Evolutionary conservation across 2,113 vertebrate genomes (phyloP).

Genomic region (Papio anubis): DNA sequence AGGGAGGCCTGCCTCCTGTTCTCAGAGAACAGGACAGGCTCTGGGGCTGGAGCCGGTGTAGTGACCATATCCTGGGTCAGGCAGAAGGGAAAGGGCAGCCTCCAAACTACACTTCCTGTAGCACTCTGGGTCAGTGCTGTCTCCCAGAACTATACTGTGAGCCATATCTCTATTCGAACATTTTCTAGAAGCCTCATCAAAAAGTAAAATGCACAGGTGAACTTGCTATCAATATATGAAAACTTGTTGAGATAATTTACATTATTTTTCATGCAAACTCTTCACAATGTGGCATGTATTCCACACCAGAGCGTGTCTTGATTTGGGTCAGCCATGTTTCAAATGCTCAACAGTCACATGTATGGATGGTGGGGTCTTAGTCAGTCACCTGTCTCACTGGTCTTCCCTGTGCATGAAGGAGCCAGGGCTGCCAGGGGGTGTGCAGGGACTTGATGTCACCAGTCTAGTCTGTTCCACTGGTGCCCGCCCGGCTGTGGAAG

Average conservation of each 20-base stretch:
- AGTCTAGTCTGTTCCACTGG: background rate
- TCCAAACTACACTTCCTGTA: background rate
- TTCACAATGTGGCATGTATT: fast-evolving
- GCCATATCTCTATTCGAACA: background rate
- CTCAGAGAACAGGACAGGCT: background rate
- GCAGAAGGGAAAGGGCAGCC: background rate
- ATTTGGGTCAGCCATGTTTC: background rate
- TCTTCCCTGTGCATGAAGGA: background rate
- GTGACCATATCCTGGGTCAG: background rate
- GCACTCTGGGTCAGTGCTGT: background rate
- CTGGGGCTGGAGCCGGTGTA: background rate
- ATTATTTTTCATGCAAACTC: background rate
- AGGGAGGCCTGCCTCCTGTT: background rate
- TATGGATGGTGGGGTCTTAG: background rate
- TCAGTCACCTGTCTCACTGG: background rate
- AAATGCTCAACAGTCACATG: background rate
- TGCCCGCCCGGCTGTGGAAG: background rate
- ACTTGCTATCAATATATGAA: background rate
- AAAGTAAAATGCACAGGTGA: background rate
- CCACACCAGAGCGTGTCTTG: fast-evolving
- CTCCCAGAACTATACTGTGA: background rate
- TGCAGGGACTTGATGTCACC: too few species aligned
- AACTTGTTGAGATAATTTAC: too few species aligned
- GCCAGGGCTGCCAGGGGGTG: background rate
- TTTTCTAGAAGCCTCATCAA: background rate